Percentiles rank a stretch among this genome's conserved stretches.
These are phyloP conservation scores for Orbicella faveolata DNA, from an alignment of 64 coral and sea anemone species.

Conservation along the genomic window DNA sequence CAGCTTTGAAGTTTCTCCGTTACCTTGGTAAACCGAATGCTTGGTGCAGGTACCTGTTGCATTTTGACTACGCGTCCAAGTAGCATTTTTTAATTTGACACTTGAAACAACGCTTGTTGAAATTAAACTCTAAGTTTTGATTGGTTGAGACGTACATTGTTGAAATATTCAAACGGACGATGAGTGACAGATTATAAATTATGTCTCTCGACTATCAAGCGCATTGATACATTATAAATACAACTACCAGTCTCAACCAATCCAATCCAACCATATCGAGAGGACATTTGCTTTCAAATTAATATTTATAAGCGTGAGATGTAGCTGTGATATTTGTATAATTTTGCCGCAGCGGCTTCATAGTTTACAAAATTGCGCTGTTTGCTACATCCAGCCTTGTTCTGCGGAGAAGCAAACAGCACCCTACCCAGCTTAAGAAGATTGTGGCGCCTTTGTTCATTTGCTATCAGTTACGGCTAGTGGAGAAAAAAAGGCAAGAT, in stretches of 20 bases:
- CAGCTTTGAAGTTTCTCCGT: not conserved
- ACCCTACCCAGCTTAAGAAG: not conserved
- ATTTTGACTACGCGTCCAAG: not conserved
- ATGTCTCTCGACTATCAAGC: not conserved
- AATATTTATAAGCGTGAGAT: constrained; percentile 44
- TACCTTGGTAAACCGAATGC: not conserved
- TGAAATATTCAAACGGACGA: not conserved
- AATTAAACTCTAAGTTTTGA: not conserved
- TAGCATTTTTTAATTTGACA: not conserved
- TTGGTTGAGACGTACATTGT: not conserved
- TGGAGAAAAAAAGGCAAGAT: not conserved
- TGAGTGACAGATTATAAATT: not conserved
- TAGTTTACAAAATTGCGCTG: constrained; percentile 27
- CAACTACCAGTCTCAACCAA: not conserved
- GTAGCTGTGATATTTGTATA: not conserved
- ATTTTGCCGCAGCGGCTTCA: not conserved
- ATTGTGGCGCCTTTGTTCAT: not conserved
- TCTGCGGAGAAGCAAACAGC: not conserved
- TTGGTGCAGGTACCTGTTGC: constrained; percentile 8
- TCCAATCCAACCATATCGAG: not conserved
- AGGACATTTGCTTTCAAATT: constrained; percentile 8
- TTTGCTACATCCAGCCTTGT: not conserved
- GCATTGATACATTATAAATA: not conserved
- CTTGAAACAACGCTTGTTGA: not conserved
- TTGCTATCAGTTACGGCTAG: not conserved